Percentiles rank a stretch among this genome's conserved stretches.
phyloP scores from a whole-genome alignment of 1,140 invertebrate genomes.

The Hirudo medicinalis region DNA sequence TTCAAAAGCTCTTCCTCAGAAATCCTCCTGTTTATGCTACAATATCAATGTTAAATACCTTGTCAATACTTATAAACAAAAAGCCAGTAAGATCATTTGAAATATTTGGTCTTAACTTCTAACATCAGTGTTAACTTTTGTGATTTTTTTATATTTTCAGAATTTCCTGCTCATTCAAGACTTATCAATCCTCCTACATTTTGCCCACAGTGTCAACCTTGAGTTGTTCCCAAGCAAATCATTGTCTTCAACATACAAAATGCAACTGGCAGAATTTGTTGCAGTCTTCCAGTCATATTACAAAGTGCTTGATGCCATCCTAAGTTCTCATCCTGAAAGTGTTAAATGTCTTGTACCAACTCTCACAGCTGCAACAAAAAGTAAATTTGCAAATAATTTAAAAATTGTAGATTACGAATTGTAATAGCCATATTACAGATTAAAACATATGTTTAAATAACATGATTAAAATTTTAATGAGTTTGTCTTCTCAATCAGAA shows the following conservation, averaged over 20 bases:
- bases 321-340: background rate
- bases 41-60: too few relatives aligned
- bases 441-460: too few relatives aligned
- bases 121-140: too few relatives aligned
- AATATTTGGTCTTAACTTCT: too few relatives aligned
- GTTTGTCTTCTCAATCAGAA: background rate
- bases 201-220: background rate
- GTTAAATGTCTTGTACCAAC: background rate
- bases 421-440: background rate
- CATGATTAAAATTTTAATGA: background rate
- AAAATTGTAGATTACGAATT: background rate
- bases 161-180: constrained; percentile 9
- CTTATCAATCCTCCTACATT: background rate
- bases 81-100: too few relatives aligned
- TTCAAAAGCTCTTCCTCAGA: too few relatives aligned
- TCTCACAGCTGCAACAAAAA: background rate
- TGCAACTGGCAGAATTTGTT: background rate
- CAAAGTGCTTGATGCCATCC: background rate
- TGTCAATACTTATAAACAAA: too few relatives aligned
- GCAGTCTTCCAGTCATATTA: background rate
- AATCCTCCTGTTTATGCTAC: too few relatives aligned
- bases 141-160: background rate
- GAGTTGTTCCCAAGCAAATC: background rate
- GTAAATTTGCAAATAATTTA: background rate
- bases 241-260: background rate